phyloP scores from a whole-genome alignment of 2,113 vertebrate species.

The Sylvilagus bachmani region DNA sequence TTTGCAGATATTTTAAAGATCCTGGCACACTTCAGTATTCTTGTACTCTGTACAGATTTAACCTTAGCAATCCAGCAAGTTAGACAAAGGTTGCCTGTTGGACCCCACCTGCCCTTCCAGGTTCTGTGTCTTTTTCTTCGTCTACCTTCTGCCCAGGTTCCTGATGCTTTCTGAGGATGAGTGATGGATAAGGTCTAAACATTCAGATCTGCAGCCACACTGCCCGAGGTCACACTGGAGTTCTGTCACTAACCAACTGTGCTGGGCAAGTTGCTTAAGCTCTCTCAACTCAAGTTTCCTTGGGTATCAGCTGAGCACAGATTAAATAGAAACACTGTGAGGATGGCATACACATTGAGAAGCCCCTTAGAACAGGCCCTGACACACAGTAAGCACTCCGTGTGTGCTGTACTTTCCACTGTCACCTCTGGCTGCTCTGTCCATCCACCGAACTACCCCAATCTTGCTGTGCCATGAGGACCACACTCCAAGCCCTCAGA shows the following conservation, averaged over 20 bases:
- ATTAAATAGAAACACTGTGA: not conserved
- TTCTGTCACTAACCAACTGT: not conserved
- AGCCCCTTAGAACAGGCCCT: not conserved
- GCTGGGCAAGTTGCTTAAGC: not conserved
- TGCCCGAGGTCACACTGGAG: not conserved
- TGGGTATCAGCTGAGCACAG: not conserved
- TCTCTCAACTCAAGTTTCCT: slow-evolving; percentile 21
- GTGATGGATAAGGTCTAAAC: not conserved
- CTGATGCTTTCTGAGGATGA: not conserved
- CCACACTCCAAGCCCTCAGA: not conserved
- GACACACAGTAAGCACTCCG: not conserved
- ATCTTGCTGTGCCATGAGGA: not conserved
- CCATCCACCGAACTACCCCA: not conserved
- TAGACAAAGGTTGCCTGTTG: not conserved
- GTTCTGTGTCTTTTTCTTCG: not conserved
- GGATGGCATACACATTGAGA: not conserved
- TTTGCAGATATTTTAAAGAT: not conserved
- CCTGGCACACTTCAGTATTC: not conserved
- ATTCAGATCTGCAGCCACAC: not conserved
- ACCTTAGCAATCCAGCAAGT: not conserved
- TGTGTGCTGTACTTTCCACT: not conserved
- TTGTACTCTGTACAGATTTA: not conserved
- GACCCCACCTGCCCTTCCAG: not conserved
- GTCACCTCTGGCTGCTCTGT: not conserved
- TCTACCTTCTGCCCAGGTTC: not conserved